Base-by-base conservation (phyloP, 2,797 vertebrate species). In the Spinibarbus caldwelli region DNA sequence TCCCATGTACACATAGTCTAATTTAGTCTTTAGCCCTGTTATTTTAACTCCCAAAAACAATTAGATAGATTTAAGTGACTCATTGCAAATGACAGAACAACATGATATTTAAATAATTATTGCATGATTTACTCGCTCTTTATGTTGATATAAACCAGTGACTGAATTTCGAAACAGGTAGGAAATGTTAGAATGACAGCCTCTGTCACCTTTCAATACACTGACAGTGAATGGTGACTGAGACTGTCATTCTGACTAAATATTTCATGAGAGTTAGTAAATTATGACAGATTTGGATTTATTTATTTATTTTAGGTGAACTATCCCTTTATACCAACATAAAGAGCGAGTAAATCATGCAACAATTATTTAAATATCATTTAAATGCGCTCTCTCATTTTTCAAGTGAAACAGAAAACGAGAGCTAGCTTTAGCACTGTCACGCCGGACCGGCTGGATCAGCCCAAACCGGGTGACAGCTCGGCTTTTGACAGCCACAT, bases 401-500 rank as follows among this genome's bases (percentile, higher is more conserved):
- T 29, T 75, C 9, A 78, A 57, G 67, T 29, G 2, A 21, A 34
- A 72, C 19, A 10, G 2, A n/a, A 14, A 43, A 14, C 10, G 34
- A 29, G 7, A 73, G 38, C 17, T 17, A 73, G 81, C 29, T 26
- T 59, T 31, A 73, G 52, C 68, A 34, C 31, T 2, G 23, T 7
- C 67, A 41, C 23, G 34, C 47, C 36, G 19, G 57, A 21, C 57
- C 23, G 8, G 8, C 6, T 10, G 26, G 38, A 47, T 47, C 80
- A 45, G 41, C 11, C 26, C 68, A 62, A 71, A 41, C 68, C 29
- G 38, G 31, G 26, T 71, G 23, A 10, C 68, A 82, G 49, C 34
- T 71, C 19, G 36, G 41, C 57, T 38, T 76, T 66, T 52, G 59
- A 83, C 45, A 83, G 43, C 47, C 71, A 76, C 41, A 64, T 17